Conservation (phyloP, 92 coral and sea anemone species). For the Epizoanthus illoricatus region DNA sequence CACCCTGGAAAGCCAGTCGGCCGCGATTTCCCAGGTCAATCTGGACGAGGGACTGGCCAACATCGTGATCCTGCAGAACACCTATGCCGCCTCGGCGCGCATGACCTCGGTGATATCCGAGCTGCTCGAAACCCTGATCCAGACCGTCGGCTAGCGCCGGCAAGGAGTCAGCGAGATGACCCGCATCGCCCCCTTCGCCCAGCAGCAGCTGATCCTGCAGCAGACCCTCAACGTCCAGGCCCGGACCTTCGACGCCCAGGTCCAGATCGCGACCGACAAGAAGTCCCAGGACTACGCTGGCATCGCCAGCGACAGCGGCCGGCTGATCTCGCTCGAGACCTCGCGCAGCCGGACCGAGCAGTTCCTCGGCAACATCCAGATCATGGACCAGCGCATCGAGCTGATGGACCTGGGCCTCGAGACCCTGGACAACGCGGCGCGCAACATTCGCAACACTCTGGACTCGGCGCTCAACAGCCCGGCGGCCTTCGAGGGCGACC, state of each 20-base stretch:
- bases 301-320: background rate
- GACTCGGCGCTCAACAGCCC: background rate
- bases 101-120: no score
- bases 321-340: constrained; percentile 14
- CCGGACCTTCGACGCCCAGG: background rate
- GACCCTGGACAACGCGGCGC: constrained; percentile 8
- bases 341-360: background rate
- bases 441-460: background rate
- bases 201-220: no score
- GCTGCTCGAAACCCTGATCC: no score
- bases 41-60: no score
- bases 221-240: no score
- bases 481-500: constrained; percentile 2
- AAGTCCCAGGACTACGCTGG: background rate
- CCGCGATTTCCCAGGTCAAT: no score
- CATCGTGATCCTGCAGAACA: no score
- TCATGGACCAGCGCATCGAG: constrained; percentile 11
- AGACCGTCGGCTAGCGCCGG: no score
- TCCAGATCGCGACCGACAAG: background rate
- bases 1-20: no score
- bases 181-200: no score
- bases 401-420: background rate
- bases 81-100: no score
- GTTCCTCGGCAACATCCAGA: constrained; percentile 14
- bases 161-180: no score